A percentile compares a stretch with the other conserved stretches of the same genome.
phyloP scores from a whole-genome alignment of 2,113 vertebrate species.

The Solea senegalensis region DNA sequence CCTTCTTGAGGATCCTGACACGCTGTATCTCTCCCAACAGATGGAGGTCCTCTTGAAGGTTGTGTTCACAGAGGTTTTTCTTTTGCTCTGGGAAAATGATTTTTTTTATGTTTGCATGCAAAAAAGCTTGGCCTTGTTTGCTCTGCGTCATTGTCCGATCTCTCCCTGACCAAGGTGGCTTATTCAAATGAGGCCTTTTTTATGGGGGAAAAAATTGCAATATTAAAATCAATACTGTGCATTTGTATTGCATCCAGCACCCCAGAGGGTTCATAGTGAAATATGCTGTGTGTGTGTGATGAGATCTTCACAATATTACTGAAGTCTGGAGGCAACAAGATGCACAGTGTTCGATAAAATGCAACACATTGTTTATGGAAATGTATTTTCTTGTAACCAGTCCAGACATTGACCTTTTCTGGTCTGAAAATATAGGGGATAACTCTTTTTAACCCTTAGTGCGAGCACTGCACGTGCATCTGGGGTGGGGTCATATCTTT shows the following conservation, averaged over 20 bases:
- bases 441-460: neutral
- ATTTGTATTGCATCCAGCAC: constrained; percentile 10
- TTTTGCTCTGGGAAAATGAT: constrained; percentile 33
- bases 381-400: constrained; percentile 32
- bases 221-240: constrained; percentile 39
- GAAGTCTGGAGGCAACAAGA: constrained; percentile 20
- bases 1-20: constrained; percentile 58
- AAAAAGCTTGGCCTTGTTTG: constrained; percentile 37
- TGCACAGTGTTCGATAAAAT: neutral
- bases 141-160: constrained; percentile 39
- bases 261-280: constrained; percentile 7
- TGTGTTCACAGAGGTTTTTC: constrained; percentile 34
- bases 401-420: constrained; percentile 4
- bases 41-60: constrained; percentile 51
- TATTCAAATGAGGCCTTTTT: constrained; percentile 39
- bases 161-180: constrained; percentile 3
- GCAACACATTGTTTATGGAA: constrained; percentile 32
- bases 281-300: neutral
- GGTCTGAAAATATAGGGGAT: neutral
- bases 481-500: too few species aligned
- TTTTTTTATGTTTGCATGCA: constrained; percentile 47
- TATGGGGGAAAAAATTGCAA: constrained; percentile 15
- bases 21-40: constrained; percentile 58
- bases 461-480: too few species aligned
- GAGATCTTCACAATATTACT: constrained; percentile 19